Evolutionary conservation across 37 sponge, comb jelly and placozoan species (phyloP).

Genomic region (Oopsacas minuta): DNA sequence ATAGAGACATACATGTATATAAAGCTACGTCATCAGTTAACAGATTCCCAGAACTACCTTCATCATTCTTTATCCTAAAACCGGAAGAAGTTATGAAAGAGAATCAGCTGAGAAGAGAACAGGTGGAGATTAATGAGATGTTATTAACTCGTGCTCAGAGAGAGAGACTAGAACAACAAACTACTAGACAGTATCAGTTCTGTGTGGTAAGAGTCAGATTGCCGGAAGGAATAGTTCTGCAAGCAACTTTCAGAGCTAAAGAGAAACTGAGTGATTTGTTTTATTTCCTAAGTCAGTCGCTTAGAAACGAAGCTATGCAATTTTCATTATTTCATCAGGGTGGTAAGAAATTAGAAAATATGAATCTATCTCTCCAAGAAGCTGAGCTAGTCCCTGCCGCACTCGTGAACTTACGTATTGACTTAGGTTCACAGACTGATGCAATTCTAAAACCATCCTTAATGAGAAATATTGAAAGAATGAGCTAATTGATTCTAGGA

Average conservation of each 20-base stretch:
- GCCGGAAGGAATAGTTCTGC: not conserved
- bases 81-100: not conserved
- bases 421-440: not conserved
- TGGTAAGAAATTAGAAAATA: not conserved
- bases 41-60: not conserved
- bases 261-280: not conserved
- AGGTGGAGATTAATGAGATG: constrained; percentile 12
- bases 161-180: not conserved
- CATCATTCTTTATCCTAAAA: not conserved
- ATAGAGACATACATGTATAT: not conserved
- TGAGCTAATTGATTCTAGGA: not conserved
- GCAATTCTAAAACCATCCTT: not conserved
- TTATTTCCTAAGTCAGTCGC: not conserved
- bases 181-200: constrained; percentile 4
- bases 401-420: not conserved
- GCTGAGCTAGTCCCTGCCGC: not conserved
- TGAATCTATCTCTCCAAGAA: not conserved
- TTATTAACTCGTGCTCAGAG: not conserved
- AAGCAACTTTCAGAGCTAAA: not conserved
- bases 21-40: not conserved
- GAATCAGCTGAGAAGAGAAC: not conserved
- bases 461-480: not conserved
- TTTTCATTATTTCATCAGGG: not conserved
- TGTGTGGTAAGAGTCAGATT: not conserved
- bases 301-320: not conserved